A percentile compares a stretch with the other conserved stretches of the same genome.
phyloP scores from a whole-genome alignment of 2,888 invertebrate genomes.

The Oscheius sp. region DNA sequence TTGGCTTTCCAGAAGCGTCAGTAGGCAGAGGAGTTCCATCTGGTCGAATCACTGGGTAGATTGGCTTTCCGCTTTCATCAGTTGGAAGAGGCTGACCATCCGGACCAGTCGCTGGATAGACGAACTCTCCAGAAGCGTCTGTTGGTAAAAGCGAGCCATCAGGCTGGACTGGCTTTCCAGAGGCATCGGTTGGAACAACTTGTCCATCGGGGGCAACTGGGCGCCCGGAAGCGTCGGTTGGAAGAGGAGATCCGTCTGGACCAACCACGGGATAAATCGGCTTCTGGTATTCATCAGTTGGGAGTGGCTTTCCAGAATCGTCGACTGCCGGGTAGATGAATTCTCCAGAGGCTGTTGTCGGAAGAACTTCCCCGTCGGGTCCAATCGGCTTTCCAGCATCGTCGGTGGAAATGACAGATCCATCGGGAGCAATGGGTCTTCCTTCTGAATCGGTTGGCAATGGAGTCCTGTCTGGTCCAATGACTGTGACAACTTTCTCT shows the following conservation, averaged over 20 bases:
- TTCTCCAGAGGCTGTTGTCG: conserved; percentile 7
- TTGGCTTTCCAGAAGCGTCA: conserved; percentile 36
- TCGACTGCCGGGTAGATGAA: conserved; percentile 53
- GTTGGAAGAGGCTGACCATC: conserved; percentile 41
- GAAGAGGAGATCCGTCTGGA: conserved; percentile 46
- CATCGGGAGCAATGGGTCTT: conserved; percentile 37
- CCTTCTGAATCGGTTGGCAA: conserved; percentile 54
- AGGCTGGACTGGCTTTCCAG: conserved; percentile 33
- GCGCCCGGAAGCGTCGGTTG: conserved; percentile 35
- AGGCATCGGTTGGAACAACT: conserved; percentile 35
- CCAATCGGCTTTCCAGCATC: conserved; percentile 30
- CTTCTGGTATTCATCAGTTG: conserved; percentile 25
- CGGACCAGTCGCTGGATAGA: conserved; percentile 29
- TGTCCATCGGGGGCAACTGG: conserved; percentile 36
- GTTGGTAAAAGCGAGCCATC: conserved; percentile 49
- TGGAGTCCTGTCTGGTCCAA: conserved; percentile 44
- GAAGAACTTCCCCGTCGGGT: conserved; percentile 47
- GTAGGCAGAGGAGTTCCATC: conserved; percentile 50
- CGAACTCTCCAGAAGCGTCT: conserved; percentile 37
- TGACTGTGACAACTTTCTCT: conserved; percentile 31
- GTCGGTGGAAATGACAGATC: conserved; percentile 37
- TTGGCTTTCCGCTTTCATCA: conserved; percentile 33
- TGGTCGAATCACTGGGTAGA: conserved; percentile 37
- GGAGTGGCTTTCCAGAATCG: conserved; percentile 40
- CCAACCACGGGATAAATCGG: conserved; percentile 38